Evolutionary conservation across 1,140 invertebrate genomes (phyloP).

Genomic region (Lepidurus apus): DNA sequence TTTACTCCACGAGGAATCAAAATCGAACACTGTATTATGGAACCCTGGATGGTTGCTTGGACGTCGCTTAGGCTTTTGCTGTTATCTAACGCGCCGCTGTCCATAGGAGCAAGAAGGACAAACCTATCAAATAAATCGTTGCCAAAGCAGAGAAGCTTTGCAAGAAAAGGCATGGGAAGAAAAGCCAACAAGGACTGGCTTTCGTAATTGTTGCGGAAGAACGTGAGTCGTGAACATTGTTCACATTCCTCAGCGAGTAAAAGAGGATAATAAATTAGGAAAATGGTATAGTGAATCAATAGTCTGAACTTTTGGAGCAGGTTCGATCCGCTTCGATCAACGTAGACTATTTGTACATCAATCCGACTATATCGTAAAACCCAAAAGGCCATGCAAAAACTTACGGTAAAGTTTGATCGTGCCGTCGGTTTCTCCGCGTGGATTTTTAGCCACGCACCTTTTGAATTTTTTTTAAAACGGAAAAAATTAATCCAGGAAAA

Average conservation of each 20-base stretch:
- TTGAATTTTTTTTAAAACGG: conserved; percentile 44
- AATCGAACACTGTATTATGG: too few species aligned
- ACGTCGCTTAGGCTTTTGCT: neutral
- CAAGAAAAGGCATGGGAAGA: neutral
- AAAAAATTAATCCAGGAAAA: neutral
- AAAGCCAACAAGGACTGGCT: neutral
- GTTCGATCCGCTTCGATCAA: neutral
- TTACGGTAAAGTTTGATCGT: conserved; percentile 84
- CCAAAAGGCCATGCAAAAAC: conserved; percentile 44
- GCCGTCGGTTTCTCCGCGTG: conserved; percentile 83
- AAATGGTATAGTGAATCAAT: neutral
- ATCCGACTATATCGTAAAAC: neutral
- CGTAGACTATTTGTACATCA: neutral
- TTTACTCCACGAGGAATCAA: too few species aligned
- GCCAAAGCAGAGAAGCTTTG: neutral
- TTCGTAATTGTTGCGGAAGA: neutral
- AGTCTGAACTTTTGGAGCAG: conserved; percentile 7
- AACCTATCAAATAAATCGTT: neutral
- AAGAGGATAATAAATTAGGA: conserved; percentile 16
- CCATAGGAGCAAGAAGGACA: neutral
- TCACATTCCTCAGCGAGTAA: neutral
- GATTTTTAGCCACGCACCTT: conserved; percentile 92
- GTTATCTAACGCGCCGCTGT: neutral
- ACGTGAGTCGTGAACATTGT: neutral
- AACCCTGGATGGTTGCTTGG: neutral